A percentile compares a stretch with the other conserved stretches of the same genome.
Evolutionary conservation across 2,797 vertebrate genomes (phyloP).

Genomic region (Enteromius radiatus): DNA sequence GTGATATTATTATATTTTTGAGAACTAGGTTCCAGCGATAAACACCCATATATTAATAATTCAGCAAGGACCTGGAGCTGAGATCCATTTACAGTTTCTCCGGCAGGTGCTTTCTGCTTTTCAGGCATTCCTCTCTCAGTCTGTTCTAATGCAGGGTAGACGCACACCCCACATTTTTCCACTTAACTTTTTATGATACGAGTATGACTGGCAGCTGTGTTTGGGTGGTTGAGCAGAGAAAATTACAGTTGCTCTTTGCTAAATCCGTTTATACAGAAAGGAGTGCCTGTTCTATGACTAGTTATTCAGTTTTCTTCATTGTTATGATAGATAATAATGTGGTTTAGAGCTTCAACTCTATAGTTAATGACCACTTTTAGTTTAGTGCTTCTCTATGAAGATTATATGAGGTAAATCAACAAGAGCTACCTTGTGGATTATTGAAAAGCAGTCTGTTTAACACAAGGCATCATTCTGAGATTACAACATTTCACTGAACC

Average conservation of each 20-base stretch:
- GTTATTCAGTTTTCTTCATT: constrained; percentile 11
- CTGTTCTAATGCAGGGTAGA: neutral
- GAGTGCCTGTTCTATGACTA: constrained; percentile 1
- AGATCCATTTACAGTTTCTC: constrained; percentile 70
- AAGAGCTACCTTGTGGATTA: neutral
- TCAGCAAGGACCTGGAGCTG: constrained; percentile 71
- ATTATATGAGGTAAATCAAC: neutral
- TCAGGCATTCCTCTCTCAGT: constrained; percentile 20
- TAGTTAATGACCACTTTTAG: constrained; percentile 36
- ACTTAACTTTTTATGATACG: constrained; percentile 27
- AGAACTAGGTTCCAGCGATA: constrained; percentile 65
- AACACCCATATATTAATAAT: constrained; percentile 76
- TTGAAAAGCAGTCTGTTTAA: constrained; percentile 40
- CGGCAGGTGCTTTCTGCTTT: constrained; percentile 41
- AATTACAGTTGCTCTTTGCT: constrained; percentile 3
- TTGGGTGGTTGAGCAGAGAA: constrained; percentile 16
- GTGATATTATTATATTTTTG: constrained; percentile 74
- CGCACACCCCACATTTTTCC: constrained; percentile 9
- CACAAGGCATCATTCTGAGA: neutral
- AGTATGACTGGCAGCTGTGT: constrained; percentile 30
- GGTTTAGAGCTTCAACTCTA: neutral
- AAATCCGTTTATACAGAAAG: neutral
- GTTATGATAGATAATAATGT: neutral
- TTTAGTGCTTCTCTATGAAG: constrained; percentile 4
- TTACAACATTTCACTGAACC: neutral